Base-by-base conservation (phyloP, 2,797 vertebrate genomes). In the Tolypeutes matacus region DNA sequence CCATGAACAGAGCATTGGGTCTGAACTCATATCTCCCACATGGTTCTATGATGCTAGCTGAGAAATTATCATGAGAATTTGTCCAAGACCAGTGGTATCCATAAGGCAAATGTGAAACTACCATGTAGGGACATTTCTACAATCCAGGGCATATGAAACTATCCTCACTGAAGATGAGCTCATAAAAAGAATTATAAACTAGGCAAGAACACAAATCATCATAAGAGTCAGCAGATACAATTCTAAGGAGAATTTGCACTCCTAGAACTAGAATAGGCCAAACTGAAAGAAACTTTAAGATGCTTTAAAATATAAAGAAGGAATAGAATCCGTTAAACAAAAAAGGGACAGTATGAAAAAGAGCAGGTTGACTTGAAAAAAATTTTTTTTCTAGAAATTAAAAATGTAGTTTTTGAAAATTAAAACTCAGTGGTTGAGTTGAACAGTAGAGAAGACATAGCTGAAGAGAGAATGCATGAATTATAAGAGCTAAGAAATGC, bases 251-350 rank as follows among this genome's bases (percentile, higher is more conserved):
- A 36, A 42, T 46, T 78, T 53, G 34, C 14, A 60, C 25, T 90
- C 11, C 70, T 39, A 25, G 49, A 87, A 77, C 72, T 70, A 91
- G 82, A 88, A 73, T 8, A 81, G 21, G 7, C n/a, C 60, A 76
- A 60, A 27, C 49, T 42, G 31, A 85, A 75, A 92, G 72, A 31
- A 64, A 65, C 8, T 60, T 86, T 18, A 75, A 60, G 65, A 60
- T 65, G 20, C 64, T 93, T 81, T 81, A 60, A 88, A 75, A 62
- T 88, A 88, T 46, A 84, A 69, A 84, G 72, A 86, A 89, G 51
- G 69, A 77, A 65, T 39, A 87, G 58, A 88, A 73, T 78, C 42
- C 14, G 49, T 18, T 21, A n/a, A 62, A 65, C 70, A 86, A 76
- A 46, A 87, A 87, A 73, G 8, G 36, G 65, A 13, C 21, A 89